Evolutionary conservation across 2,888 invertebrate species (phyloP), one percentile per base, ranked within the genome.

Genomic region (Drosophila mercatorum): DNA sequence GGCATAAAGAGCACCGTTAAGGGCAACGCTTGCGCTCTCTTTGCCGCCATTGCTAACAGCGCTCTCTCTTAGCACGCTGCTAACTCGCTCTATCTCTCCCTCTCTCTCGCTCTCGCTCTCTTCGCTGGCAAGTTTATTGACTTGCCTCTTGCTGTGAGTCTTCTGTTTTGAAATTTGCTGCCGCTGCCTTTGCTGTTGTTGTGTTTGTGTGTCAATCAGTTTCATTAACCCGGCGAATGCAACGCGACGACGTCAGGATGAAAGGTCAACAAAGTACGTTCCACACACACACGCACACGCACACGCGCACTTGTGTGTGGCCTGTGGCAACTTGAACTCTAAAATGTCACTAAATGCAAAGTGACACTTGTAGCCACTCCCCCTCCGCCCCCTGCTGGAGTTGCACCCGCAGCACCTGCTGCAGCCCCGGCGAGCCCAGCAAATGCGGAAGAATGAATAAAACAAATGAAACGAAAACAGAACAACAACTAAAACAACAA

Each of bases 161-260:
- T 74, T 49, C 60, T 67, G 75, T 74, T 73, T 73, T 77, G 77
- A 59, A 49, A 59, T 59, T 66, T 26, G 58, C 61, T 60, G 61
- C 58, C 72, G 57, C 36, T 57, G 46, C 26, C 14, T 14, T 41
- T 51, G 62, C 52, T 65, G 67, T 68, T 70, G 63, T 72, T 76
- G 71, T 72, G 74, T 79, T 80, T 80, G 90, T 92, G 92, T 92
- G 92, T 91, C 91, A 91, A 91, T 91, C 90, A 88, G 91, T 91
- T 92, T 91, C 92, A 91, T 92, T 92, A 92, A 92, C 92, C 92
- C 92, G 91, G 70, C 76, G 78, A 78, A 68, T 68, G 67, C 71
- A 75, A 55, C 69, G 51, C 51, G 65, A 67, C 69, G 22, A 22
- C 22, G 71, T 12, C 38, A 65, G 68, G 55, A 22, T 62, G 75